Base-by-base conservation (phyloP, 2,888 invertebrate genomes). In the Neoaliturus tenellus region DNA sequence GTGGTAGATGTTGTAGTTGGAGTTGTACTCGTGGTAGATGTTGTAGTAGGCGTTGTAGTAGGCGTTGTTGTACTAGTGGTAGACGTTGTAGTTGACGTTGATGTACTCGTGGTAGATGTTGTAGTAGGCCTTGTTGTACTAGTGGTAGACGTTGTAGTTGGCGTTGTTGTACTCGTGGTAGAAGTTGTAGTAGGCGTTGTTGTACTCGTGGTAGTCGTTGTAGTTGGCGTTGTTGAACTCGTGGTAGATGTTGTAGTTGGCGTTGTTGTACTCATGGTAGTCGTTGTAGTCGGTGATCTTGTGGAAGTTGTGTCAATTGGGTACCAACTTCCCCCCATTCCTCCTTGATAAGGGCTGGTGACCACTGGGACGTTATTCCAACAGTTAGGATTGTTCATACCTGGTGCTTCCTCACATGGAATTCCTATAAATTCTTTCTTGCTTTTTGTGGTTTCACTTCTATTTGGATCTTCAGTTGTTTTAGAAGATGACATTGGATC, bases 331-430 rank as follows among this genome's bases (percentile, higher is more conserved):
- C n/a, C n/a, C n/a, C n/a, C n/a, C n/a, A n/a, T n/a, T n/a, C n/a
- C n/a, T n/a, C n/a, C 12, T 39, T 6, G 12, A 39, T 39, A 39
- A 51, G 51, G 20, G 23, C 20, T 51, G 5, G n/a, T n/a, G n/a
- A n/a, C n/a, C n/a, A n/a, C n/a, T n/a, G n/a, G n/a, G n/a, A n/a
- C n/a, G n/a, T n/a, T n/a, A n/a, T 48, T 17, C 69, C 69, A 69
- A 35, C 69, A 69, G 69, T 33, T 33, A 69, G 69, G 69, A 69
- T 69, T 69, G 69, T 69, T 69, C 10, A 33, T 6, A 6, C 69
- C 69, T n/a, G 62, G 62, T 25, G 28, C 10, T 28, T 28, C 25
- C 8, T 62, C 31, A 25, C 62, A 62, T 6, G 25, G 62, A 4
- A 5, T 31, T 28, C 62, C 62, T 8, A 8, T 39, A 39, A 39